Evolutionary conservation across 2,888 invertebrate genomes (phyloP).

Genomic region (Poecilus cupreus): DNA sequence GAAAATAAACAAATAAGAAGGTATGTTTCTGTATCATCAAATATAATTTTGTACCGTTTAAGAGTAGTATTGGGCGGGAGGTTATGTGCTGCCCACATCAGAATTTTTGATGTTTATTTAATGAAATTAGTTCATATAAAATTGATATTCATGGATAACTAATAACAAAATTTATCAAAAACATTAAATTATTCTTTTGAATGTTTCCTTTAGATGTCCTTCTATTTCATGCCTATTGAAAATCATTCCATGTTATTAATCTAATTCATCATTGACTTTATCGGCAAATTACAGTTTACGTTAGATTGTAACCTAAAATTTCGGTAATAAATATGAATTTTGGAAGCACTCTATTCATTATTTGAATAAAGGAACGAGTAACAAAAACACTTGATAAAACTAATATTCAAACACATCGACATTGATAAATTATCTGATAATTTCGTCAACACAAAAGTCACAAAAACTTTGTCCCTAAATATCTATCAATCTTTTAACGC

Average conservation of each 20-base stretch:
- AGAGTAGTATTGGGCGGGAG: no score
- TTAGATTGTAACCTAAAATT: constrained; percentile 12
- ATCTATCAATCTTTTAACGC: constrained; percentile 32
- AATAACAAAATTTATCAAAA: no score
- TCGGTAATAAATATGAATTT: constrained; percentile 26
- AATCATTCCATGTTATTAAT: neutral
- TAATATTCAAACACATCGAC: constrained; percentile 31
- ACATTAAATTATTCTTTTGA: no score
- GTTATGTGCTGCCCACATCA: no score
- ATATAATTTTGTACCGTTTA: no score
- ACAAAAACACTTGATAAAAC: constrained; percentile 45
- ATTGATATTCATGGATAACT: no score
- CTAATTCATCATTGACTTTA: neutral
- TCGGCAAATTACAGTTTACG: constrained; percentile 5
- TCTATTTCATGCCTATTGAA: neutral
- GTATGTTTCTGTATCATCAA: no score
- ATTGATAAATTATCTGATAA: constrained; percentile 52
- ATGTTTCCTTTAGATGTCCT: neutral
- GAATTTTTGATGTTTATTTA: no score
- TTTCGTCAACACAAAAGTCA: constrained; percentile 36
- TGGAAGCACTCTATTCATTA: constrained; percentile 34
- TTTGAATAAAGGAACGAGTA: constrained; percentile 36
- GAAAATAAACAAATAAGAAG: no score
- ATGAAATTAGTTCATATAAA: no score
- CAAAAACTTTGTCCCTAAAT: constrained; percentile 19